These are phyloP conservation scores for Caenorhabditis brenneri DNA, from an alignment of 1,140 invertebrate genomes.

Conservation along the genomic window DNA sequence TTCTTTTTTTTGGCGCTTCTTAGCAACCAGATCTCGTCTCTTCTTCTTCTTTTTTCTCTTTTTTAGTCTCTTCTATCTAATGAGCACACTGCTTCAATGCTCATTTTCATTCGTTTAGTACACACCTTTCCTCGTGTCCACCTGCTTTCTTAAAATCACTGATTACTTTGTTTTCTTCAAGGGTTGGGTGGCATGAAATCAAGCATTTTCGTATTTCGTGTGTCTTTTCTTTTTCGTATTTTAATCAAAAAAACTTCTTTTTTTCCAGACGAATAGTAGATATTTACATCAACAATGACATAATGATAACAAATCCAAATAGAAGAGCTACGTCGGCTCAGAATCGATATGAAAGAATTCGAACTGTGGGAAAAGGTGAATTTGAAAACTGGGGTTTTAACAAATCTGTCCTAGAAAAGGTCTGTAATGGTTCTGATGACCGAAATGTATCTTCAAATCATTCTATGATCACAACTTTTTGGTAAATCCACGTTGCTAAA, in stretches of 20 bases:
- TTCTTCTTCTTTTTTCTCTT: constrained; percentile 27
- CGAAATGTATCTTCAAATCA: too few relatives aligned
- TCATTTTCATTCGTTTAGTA: background rate
- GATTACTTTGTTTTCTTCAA: background rate
- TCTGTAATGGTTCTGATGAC: too few relatives aligned
- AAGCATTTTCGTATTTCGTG: background rate
- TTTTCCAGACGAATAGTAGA: constrained; percentile 70
- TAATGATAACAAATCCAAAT: constrained; percentile 60
- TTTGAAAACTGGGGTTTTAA: too few relatives aligned
- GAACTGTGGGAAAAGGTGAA: constrained; percentile 75
- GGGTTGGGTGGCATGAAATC: background rate
- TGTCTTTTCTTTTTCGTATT: background rate
- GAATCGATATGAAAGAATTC: constrained; percentile 76
- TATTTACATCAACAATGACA: constrained; percentile 73
- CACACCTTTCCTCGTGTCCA: background rate
- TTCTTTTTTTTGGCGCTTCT: constrained; percentile 3
- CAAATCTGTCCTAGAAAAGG: too few relatives aligned
- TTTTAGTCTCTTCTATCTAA: background rate
- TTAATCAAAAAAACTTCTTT: background rate
- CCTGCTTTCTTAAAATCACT: background rate
- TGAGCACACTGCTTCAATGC: background rate
- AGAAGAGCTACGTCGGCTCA: constrained; percentile 66
- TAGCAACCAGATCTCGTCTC: background rate
- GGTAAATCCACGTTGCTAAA: too few relatives aligned
- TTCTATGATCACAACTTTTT: too few relatives aligned